These are phyloP conservation scores for Epiblema foenella DNA, from an alignment of 2,888 invertebrate species.

Conservation along the genomic window DNA sequence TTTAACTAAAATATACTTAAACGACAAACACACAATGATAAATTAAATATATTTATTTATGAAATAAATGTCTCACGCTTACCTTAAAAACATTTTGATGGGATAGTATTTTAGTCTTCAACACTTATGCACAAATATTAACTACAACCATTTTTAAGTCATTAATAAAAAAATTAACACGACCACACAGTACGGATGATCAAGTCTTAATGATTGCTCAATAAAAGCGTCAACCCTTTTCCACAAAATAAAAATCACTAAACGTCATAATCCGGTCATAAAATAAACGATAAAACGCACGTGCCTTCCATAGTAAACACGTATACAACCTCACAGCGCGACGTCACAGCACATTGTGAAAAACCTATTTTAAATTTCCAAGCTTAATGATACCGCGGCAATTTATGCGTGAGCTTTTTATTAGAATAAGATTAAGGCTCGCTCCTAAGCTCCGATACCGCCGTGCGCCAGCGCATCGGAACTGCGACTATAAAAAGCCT, in stretches of 20 bases:
- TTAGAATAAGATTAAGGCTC: constrained; percentile 81
- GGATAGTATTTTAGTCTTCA: constrained; percentile 30
- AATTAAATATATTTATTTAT: constrained; percentile 14
- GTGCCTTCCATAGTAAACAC: constrained; percentile 77
- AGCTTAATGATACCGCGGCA: constrained; percentile 73
- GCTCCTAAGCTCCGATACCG: constrained; percentile 81
- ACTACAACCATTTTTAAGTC: constrained; percentile 61
- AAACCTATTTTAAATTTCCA: constrained; percentile 69
- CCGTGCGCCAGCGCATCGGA: constrained; percentile 82
- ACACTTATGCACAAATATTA: constrained; percentile 62
- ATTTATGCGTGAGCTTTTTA: constrained; percentile 83
- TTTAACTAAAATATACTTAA: too few relatives aligned
- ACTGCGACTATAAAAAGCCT: constrained; percentile 82
- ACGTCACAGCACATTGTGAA: constrained; percentile 60
- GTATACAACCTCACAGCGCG: constrained; percentile 67
- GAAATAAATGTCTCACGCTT: constrained; percentile 8
- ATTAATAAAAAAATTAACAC: constrained; percentile 62
- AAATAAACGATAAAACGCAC: constrained; percentile 79
- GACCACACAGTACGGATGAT: constrained; percentile 76
- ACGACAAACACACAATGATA: constrained; percentile 19
- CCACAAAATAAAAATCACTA: constrained; percentile 76
- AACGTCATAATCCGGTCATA: constrained; percentile 76
- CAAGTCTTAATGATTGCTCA: constrained; percentile 75
- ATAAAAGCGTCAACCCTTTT: constrained; percentile 75
- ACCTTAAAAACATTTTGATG: constrained; percentile 49